Evolutionary conservation across 2,113 vertebrate species (phyloP).

Genomic region (Serinus canaria): DNA sequence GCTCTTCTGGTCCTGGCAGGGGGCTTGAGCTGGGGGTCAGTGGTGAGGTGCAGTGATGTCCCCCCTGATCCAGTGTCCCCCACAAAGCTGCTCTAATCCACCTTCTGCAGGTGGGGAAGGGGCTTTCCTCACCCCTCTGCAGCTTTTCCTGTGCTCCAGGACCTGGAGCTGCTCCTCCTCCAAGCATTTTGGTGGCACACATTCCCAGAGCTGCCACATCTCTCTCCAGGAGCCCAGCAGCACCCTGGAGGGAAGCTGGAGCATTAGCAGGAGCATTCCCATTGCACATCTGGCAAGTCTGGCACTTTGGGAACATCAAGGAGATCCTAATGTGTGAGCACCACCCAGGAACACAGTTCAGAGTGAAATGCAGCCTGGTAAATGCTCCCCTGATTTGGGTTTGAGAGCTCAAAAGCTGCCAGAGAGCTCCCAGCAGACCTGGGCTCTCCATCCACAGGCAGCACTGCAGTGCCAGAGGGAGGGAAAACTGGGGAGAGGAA

Average conservation of each 20-base stretch:
- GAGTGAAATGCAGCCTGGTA: neutral
- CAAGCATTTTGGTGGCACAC: neutral
- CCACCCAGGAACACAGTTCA: neutral
- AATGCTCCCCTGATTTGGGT: neutral
- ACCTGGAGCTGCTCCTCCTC: neutral
- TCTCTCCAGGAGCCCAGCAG: neutral
- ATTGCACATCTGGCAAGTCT: neutral
- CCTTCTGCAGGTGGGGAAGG: neutral
- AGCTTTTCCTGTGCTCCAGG: neutral
- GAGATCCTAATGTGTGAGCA: neutral
- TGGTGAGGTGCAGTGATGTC: neutral
- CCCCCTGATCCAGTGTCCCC: accelerated
- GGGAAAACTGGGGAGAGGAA: neutral
- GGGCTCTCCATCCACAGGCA: neutral
- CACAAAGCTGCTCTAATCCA: neutral
- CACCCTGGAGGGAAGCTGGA: neutral
- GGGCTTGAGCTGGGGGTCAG: neutral
- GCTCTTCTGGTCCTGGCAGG: neutral
- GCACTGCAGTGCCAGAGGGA: accelerated
- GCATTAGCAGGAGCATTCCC: neutral
- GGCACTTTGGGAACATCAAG: neutral
- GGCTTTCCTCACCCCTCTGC: neutral
- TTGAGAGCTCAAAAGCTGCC: neutral
- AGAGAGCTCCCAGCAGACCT: neutral
- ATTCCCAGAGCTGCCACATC: neutral